These are phyloP conservation scores for Aporophyla lueneburgensis DNA, from an alignment of 2,888 invertebrate genomes.

Conservation along the genomic window DNA sequence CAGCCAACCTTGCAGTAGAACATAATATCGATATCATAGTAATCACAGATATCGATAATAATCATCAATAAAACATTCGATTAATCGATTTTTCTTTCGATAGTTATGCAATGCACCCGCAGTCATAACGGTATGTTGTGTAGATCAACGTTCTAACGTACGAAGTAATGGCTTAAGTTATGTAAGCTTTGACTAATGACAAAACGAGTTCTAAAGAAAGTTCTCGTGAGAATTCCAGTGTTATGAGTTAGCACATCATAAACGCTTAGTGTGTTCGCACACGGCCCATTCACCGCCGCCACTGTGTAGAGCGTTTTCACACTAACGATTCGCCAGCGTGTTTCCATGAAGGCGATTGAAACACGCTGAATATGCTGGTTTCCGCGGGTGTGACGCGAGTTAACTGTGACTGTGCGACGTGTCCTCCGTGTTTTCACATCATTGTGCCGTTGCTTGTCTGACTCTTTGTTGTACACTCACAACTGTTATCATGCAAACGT, in stretches of 20 bases:
- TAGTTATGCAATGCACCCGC: constrained; percentile 34
- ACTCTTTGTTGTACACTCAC: background rate
- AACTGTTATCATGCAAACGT: background rate
- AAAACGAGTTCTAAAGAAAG: constrained; percentile 51
- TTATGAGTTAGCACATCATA: constrained; percentile 21
- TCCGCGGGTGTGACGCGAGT: background rate
- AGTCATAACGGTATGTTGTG: constrained; percentile 31
- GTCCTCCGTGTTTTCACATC: background rate
- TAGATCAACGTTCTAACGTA: constrained; percentile 25
- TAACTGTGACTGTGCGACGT: background rate
- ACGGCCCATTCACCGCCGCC: background rate
- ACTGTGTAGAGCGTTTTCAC: background rate
- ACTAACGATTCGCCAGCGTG: background rate
- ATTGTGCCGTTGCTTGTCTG: background rate
- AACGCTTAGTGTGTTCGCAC: background rate
- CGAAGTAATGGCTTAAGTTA: constrained; percentile 36
- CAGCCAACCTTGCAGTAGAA: background rate
- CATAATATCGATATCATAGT: background rate
- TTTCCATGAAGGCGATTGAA: too few relatives aligned
- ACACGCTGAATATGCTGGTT: too few relatives aligned
- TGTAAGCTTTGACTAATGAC: constrained; percentile 50
- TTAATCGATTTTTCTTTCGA: background rate
- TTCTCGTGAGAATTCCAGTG: constrained; percentile 33
- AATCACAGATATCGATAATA: background rate
- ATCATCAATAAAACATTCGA: background rate